These are phyloP conservation scores for Stenolophus ochropezus DNA, from an alignment of 2,888 invertebrate genomes.

Conservation along the genomic window DNA sequence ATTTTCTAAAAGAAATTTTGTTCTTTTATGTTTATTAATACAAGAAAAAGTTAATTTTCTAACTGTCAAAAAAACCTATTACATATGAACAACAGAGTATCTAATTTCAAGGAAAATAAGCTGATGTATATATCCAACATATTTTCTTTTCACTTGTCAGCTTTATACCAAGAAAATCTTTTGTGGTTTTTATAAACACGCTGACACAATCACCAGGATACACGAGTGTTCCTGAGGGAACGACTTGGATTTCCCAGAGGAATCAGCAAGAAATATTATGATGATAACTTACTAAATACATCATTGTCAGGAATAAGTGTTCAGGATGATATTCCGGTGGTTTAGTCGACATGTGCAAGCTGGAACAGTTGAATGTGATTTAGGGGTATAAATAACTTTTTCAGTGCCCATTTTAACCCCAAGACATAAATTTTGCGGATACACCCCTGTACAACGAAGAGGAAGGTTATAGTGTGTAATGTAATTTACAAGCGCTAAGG, in stretches of 20 bases:
- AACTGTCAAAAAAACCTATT: too few species aligned
- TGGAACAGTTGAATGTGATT: conserved; percentile 6
- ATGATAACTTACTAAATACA: conserved; percentile 20
- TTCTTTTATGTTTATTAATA: too few species aligned
- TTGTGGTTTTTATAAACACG: background rate
- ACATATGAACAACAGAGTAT: too few species aligned
- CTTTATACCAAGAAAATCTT: conserved; percentile 4
- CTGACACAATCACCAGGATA: background rate
- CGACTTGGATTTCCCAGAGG: conserved; percentile 2
- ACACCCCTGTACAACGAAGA: background rate
- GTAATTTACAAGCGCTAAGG: conserved; percentile 22
- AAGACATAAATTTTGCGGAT: background rate
- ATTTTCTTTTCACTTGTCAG: background rate
- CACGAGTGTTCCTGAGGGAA: background rate
- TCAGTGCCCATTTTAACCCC: background rate
- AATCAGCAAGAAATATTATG: background rate
- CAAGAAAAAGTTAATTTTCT: too few species aligned
- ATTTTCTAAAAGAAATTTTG: too few species aligned
- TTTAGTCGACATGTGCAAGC: conserved; percentile 2
- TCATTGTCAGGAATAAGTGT: conserved; percentile 15
- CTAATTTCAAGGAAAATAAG: background rate
- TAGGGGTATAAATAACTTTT: conserved; percentile 6
- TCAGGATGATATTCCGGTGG: background rate
- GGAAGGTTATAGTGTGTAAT: conserved; percentile 7
- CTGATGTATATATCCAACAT: background rate